Evolutionary conservation across 2,797 vertebrate species (phyloP), one percentile per base, ranked within the genome.

Genomic region (Lates japonicus): DNA sequence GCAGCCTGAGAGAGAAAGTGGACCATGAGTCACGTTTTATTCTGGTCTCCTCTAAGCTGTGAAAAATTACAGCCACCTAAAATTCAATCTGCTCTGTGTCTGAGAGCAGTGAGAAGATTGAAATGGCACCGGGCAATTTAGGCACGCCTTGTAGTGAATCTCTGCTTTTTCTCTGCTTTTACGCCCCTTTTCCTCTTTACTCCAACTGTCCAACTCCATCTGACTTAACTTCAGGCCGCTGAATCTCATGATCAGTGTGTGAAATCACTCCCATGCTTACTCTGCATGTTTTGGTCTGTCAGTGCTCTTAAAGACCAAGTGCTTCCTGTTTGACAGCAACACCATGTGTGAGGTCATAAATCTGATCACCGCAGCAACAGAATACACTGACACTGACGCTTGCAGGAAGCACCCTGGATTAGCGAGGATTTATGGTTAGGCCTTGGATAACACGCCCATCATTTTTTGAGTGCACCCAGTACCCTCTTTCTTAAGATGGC

Each of bases 341-440:
- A 16, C 81, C 93, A 94, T 93, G 91, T 94, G 93, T 79, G 86
- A 89, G 88, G 88, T 89, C 89, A 92, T 95, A 94, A 95, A 95
- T 95, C 92, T 84, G 81, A 86, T 80, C 82, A 77, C 78, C 87
- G 64, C 85, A 33, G 85, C 87, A 84, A 86, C 81, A 82, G 71
- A 81, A 85, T 87, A 59, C 70, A 62, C 65, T 57, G 81, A 91
- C 90, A 87, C 68, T 87, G 89, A 88, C 78, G 37, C 71, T 81
- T 68, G 78, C 90, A 93, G 94, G 94, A 95, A 94, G 90, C 88
- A 74, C 72, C 90, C 67, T 10, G 84, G 87, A 89, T 91, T 90
- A 87, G 84, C 44, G 6, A 72, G 66, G 90, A 94, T 95, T 94
- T 92, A 92, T 73, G 80, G 59, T 31, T 1, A 4, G 72, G 66